phyloP scores from a whole-genome alignment of 2,888 invertebrate species.

The Agriopis marginaria region DNA sequence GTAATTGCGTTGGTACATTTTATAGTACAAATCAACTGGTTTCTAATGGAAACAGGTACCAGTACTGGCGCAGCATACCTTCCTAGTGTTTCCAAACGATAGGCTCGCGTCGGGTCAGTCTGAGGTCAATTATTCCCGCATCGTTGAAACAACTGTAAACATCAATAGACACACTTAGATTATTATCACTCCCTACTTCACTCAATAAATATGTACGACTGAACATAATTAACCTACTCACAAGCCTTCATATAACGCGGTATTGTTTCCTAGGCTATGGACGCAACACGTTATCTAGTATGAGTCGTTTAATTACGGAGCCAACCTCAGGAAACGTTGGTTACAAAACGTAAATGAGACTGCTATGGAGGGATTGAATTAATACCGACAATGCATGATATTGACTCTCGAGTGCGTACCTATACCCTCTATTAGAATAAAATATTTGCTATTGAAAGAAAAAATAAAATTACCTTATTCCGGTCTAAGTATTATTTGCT shows the following conservation, averaged over 20 bases:
- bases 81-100: conserved; percentile 64
- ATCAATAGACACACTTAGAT: conserved; percentile 44
- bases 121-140: conserved; percentile 62
- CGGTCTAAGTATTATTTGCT: background rate
- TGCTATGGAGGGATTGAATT: conserved; percentile 5
- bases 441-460: background rate
- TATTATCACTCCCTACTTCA: conserved; percentile 41
- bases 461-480: background rate
- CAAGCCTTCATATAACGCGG: conserved; percentile 18
- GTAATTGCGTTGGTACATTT: conserved; percentile 41
- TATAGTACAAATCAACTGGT: conserved; percentile 57
- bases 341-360: conserved; percentile 15
- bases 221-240: conserved; percentile 6
- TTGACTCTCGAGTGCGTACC: conserved; percentile 3
- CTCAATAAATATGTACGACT: conserved; percentile 18
- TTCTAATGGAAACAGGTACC: conserved; percentile 47
- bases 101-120: conserved; percentile 54
- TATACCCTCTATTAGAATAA: conserved; percentile 3
- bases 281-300: conserved; percentile 14
- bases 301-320: conserved; percentile 19
- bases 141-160: conserved; percentile 51
- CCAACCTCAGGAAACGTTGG: conserved; percentile 16
- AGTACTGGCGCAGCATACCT: conserved; percentile 50
- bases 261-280: conserved; percentile 16
- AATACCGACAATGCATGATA: conserved; percentile 9